Conservation (phyloP, 1,140 invertebrate species). For the Drosophila dunni region DNA sequence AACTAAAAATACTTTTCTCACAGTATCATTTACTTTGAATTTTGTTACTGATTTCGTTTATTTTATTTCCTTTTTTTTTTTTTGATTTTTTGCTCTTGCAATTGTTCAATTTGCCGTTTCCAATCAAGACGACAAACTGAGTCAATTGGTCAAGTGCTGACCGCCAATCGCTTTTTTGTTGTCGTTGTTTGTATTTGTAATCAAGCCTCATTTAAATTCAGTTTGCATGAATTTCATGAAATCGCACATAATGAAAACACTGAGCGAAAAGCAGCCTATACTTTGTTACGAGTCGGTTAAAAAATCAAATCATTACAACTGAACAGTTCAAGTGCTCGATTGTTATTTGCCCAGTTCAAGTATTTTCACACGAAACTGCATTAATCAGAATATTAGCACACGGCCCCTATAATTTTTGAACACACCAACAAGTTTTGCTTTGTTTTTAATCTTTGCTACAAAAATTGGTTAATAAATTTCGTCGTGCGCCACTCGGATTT, state of each 20-base stretch:
- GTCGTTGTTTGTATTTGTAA: slow-evolving; percentile 58
- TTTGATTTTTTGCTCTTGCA: slow-evolving; percentile 15
- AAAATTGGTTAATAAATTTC: no score
- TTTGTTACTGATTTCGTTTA: background rate
- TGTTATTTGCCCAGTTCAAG: no score
- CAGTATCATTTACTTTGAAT: background rate
- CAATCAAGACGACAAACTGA: slow-evolving; percentile 68
- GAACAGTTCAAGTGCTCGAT: background rate
- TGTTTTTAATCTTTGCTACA: no score
- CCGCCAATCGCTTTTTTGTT: slow-evolving; percentile 57
- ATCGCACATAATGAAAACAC: slow-evolving; percentile 47
- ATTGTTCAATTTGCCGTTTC: slow-evolving; percentile 41
- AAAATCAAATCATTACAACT: background rate
- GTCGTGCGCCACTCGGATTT: no score
- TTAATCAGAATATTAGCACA: no score
- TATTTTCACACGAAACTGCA: no score
- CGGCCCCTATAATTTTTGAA: no score
- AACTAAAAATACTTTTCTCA: slow-evolving; percentile 41
- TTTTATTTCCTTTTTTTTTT: slow-evolving; percentile 9
- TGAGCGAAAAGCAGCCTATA: slow-evolving; percentile 24
- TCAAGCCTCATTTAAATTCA: slow-evolving; percentile 80
- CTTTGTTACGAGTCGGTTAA: background rate
- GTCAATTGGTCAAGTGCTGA: slow-evolving; percentile 78
- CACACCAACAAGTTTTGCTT: no score
- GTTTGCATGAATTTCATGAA: slow-evolving; percentile 77